Evolutionary conservation across 1,140 invertebrate species (phyloP).

Genomic region (Zelostemma sp.): DNA sequence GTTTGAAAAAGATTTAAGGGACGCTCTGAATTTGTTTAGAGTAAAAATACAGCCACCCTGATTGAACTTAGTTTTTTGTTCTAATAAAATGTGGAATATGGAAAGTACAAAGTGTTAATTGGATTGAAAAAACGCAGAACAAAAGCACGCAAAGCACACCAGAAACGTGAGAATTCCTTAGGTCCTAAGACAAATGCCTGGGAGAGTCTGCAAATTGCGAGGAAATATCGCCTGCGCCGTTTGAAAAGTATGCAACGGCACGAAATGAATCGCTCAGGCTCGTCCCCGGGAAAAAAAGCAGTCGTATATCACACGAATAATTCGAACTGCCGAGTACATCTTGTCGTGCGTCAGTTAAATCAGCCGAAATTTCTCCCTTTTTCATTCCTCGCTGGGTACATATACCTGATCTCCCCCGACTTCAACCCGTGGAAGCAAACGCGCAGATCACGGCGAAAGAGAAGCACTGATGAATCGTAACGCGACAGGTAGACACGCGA

Average conservation of each 20-base stretch:
- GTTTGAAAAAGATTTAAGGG: too few species aligned
- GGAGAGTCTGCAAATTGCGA: too few species aligned
- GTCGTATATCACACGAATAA: slow-evolving; percentile 5
- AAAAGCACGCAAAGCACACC: too few species aligned
- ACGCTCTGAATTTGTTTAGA: too few species aligned
- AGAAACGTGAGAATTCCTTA: too few species aligned
- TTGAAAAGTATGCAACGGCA: slow-evolving; percentile 1
- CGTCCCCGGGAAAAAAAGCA: neutral
- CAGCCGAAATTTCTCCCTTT: slow-evolving; percentile 7
- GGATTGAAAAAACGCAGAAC: too few species aligned
- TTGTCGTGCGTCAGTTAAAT: slow-evolving; percentile 16
- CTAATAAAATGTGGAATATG: too few species aligned
- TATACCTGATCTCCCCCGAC: neutral
- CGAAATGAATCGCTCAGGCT: neutral
- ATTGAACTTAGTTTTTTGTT: too few species aligned
- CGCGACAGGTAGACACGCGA: neutral
- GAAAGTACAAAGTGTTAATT: too few species aligned
- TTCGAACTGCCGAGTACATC: neutral
- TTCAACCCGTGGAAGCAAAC: neutral
- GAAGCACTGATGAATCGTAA: neutral
- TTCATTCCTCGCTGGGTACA: neutral
- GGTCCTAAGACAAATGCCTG: too few species aligned
- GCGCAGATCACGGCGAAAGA: neutral
- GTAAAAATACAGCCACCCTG: too few species aligned
- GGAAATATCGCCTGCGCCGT: slow-evolving; percentile 1